These are phyloP conservation scores for Leptodactylus fuscus DNA, from an alignment of 2,113 vertebrate genomes.

Conservation along the genomic window DNA sequence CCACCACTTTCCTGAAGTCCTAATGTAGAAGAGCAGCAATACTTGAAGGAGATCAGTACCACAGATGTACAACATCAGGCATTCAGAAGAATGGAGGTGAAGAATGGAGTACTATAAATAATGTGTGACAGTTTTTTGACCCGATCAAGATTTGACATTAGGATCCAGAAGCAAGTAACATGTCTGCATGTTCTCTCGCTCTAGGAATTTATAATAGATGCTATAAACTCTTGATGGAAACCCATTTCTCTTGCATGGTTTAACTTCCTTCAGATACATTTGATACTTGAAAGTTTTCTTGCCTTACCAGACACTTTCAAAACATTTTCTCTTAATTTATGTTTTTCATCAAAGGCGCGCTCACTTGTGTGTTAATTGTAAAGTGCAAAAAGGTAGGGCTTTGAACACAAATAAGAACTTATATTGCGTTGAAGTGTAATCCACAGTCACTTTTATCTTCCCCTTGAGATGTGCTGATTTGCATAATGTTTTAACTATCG, in stretches of 20 bases:
- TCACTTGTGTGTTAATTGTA: slow-evolving; percentile 64
- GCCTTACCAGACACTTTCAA: slow-evolving; percentile 60
- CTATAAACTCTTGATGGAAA: background rate
- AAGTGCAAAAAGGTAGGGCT: slow-evolving; percentile 64
- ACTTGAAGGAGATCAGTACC: too few relatives aligned
- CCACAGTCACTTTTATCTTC: slow-evolving; percentile 66
- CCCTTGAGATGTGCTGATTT: slow-evolving; percentile 68
- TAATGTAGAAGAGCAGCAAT: too few relatives aligned
- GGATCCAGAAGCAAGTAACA: background rate
- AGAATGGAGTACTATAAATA: too few relatives aligned
- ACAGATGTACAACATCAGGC: too few relatives aligned
- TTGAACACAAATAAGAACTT: slow-evolving; percentile 62
- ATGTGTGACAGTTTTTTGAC: too few relatives aligned
- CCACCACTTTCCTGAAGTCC: too few relatives aligned
- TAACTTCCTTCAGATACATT: slow-evolving; percentile 5
- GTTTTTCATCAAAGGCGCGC: slow-evolving; percentile 61
- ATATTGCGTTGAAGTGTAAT: slow-evolving; percentile 60
- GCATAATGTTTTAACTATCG: slow-evolving; percentile 68
- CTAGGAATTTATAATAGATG: background rate
- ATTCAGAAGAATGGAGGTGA: too few relatives aligned
- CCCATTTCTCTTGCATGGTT: background rate
- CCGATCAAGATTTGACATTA: background rate
- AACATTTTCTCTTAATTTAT: slow-evolving; percentile 46
- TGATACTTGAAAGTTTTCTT: slow-evolving; percentile 53
- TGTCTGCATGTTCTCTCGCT: background rate